Base-by-base conservation (phyloP, 2,888 invertebrate species). In the Epirrita christyi region DNA sequence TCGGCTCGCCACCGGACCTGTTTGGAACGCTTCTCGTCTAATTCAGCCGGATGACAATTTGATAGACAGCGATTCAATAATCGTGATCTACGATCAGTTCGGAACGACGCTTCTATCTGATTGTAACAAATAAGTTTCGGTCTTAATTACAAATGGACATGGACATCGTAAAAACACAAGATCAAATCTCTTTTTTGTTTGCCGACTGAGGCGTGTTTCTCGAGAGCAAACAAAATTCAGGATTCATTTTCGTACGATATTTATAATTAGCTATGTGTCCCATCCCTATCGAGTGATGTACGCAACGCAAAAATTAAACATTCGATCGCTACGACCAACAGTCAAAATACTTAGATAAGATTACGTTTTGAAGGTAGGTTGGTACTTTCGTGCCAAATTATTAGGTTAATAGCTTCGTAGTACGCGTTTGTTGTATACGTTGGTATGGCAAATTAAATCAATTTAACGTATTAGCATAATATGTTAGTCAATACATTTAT, bases 1-100 rank as follows among this genome's bases (percentile, higher is more conserved):
- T 76, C 64, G 71, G 81, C 83, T 72, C 70, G 81, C 76, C 69
- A 80, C 77, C 72, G 72, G 80, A 90, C 91, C 88, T 89, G 90
- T 91, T 89, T 81, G 63, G 60, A 76, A 72, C 77, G 76, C 76
- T 75, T 80, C 80, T 73, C 74, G 83, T 84, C 85, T 83, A 83
- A 78, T 72, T 75, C 71, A 67, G 68, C 75, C 75, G 77, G 78
- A 84, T 84, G 85, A 85, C 85, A 85, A 85, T 88, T 83, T 86
- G 85, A 87, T 86, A 80, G 84, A 85, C 85, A 78, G 72, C 75
- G 71, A 76, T 76, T 76, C 71, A 75, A 79, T 80, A 80, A 81
- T 79, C 72, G 75, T 75, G 68, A 71, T 77, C 69, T 61, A 66
- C 70, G 66, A 78, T 74, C 71, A 56, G 58, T 66, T 60, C 51